Conservation (phyloP, 2,888 invertebrate species). For the Epistrophe grossulariae region DNA sequence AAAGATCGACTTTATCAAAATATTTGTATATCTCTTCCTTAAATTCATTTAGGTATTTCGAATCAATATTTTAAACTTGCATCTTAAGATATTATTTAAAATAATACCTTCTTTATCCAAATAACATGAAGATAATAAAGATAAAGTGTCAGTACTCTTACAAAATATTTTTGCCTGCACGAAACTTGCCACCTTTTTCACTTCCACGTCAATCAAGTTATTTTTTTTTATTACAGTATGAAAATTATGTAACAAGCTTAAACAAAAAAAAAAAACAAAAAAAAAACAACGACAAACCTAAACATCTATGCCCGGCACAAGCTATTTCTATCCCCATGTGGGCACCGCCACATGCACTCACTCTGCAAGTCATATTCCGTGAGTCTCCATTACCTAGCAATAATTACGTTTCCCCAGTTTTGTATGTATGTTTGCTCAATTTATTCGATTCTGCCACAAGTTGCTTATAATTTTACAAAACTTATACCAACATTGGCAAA, state of each 20-base stretch:
- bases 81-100: too few relatives aligned
- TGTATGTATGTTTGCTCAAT: slow-evolving; percentile 4
- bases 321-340: not conserved
- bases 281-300: slow-evolving; percentile 1
- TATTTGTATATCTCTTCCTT: too few relatives aligned
- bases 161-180: not conserved
- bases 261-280: slow-evolving; percentile 7
- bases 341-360: not conserved
- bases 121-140: too few relatives aligned
- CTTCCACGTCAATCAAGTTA: slow-evolving; percentile 39
- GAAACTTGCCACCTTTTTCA: slow-evolving; percentile 36
- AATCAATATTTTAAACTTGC: too few relatives aligned
- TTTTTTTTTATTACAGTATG: not conserved
- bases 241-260: slow-evolving; percentile 55
- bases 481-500: not conserved
- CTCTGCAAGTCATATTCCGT: not conserved
- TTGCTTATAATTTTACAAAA: slow-evolving; percentile 1
- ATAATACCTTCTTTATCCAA: too few relatives aligned
- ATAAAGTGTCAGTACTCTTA: not conserved
- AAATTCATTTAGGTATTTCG: too few relatives aligned
- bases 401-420: not conserved
- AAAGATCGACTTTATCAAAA: too few relatives aligned
- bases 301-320: not conserved
- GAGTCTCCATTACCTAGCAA: not conserved
- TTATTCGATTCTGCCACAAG: slow-evolving; percentile 1